phyloP scores from a whole-genome alignment of 2,113 vertebrate genomes.

The Indri indri region DNA sequence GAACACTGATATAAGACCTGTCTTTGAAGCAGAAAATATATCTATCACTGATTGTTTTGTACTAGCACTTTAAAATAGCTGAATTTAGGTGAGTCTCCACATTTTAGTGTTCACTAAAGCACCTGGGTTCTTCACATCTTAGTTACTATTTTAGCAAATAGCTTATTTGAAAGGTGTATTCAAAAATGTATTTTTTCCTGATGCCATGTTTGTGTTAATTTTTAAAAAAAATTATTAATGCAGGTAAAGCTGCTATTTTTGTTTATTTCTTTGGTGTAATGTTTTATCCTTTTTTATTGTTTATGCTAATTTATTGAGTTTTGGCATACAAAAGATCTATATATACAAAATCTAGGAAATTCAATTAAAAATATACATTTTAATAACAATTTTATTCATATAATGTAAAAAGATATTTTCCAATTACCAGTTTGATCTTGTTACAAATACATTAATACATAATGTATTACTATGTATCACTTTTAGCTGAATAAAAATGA shows the following conservation, averaged over 20 bases:
- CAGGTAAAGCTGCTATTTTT: not conserved
- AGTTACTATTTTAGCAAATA: not conserved
- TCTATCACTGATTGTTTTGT: not conserved
- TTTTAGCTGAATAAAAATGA: not conserved
- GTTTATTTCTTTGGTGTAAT: not conserved
- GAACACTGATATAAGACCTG: not conserved
- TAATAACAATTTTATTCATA: not conserved
- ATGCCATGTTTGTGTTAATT: not conserved
- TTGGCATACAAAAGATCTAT: not conserved
- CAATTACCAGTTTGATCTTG: slow-evolving; percentile 10
- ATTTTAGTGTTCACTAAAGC: not conserved
- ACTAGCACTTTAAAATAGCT: not conserved
- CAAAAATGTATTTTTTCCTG: not conserved
- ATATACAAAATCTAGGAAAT: slow-evolving; percentile 18
- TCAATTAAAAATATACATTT: slow-evolving; percentile 24
- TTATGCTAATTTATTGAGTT: not conserved
- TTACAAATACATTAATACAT: not conserved
- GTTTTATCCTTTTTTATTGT: not conserved
- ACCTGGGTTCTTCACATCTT: not conserved
- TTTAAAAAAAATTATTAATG: not conserved
- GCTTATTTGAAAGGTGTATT: not conserved
- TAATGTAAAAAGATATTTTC: slow-evolving; percentile 19
- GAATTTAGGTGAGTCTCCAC: not conserved
- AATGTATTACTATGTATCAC: not conserved
- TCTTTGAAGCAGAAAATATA: not conserved